These are phyloP conservation scores for Thyatira batis DNA, from an alignment of 2,888 invertebrate species.

Conservation along the genomic window DNA sequence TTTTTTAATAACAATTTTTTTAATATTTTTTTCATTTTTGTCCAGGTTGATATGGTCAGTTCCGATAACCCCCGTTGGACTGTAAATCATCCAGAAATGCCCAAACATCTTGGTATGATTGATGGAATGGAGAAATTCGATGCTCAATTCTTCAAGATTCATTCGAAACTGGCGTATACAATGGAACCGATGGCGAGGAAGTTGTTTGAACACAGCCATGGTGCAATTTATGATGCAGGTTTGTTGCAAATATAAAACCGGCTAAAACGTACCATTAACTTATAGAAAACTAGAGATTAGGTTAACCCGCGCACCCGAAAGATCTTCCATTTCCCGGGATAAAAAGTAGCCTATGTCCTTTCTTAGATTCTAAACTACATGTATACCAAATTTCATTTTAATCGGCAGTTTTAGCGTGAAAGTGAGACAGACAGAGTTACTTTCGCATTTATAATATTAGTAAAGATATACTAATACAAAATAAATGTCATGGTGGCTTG, in stretches of 20 bases:
- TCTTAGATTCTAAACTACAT: too few relatives aligned
- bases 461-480: not conserved
- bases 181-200: constrained; percentile 86
- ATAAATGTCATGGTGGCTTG: too few relatives aligned
- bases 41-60: constrained; percentile 83
- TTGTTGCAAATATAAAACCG: constrained; percentile 4
- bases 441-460: too few relatives aligned
- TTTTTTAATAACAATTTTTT: not conserved
- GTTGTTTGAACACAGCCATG: constrained; percentile 85
- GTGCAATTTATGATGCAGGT: constrained; percentile 85
- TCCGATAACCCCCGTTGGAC: not conserved
- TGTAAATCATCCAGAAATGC: constrained; percentile 81
- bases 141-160: constrained; percentile 84
- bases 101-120: constrained; percentile 83
- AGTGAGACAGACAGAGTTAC: too few relatives aligned
- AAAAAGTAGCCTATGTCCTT: too few relatives aligned
- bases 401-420: too few relatives aligned
- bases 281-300: not conserved
- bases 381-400: too few relatives aligned
- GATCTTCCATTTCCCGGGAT: too few relatives aligned
- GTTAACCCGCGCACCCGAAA: too few relatives aligned
- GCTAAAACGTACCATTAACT: not conserved
- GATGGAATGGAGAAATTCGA: constrained; percentile 83
- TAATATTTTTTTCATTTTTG: not conserved
- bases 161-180: constrained; percentile 79